Evolutionary conservation across 30 jellyfish, hydroid and myxozoan genomes (phyloP), one percentile per base, ranked within the genome.

Genomic region (Turritopsis rubra): DNA sequence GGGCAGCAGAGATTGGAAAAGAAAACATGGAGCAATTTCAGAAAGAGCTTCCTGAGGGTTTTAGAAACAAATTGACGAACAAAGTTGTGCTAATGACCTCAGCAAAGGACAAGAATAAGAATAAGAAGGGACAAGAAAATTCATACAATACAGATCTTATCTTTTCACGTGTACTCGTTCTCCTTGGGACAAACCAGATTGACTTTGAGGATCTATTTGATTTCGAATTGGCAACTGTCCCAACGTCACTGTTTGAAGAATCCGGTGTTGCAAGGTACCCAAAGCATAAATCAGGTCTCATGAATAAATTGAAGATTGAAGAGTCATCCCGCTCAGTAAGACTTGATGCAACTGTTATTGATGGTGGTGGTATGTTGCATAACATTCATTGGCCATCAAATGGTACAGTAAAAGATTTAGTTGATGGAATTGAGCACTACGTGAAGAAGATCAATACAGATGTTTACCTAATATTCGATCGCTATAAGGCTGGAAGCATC

Each of bases 261-360:
- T 30, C 83, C 18, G 41, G 83, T 1, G 17, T 66, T 22, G 76
- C 76, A 66, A 66, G 17, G 30, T 66, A 66, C 76, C 28, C 76
- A 66, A 66, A 66, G 17, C 7, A 18, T 18, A 66, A 66, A 66
- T 66, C 76, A n/a, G 76, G 17, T 17, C 76, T 66, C 29, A 17
- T 66, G 76, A 66, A 66, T 3, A 66, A 66, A 25, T 25, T 66
- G 29, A 66, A 66, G 76, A 18, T 66, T 66, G 76, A 66, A 66
- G 76, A 66, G 17, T 66, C 76, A 66, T 66, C 76, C 7, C 76
- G 17, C 17, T 66, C 16, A 3, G 17, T 22, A 7, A 66, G 17
- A 18, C 17, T 8, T 3, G 76, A 66, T n/a, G 76, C 76, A 66
- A 66, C 76, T 3, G 76, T 66, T 18, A 66, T 66, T 66, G 76